Evolutionary conservation across 2,888 invertebrate genomes (phyloP), one percentile per base, ranked within the genome.

Genomic region (Lasius fuliginosus): DNA sequence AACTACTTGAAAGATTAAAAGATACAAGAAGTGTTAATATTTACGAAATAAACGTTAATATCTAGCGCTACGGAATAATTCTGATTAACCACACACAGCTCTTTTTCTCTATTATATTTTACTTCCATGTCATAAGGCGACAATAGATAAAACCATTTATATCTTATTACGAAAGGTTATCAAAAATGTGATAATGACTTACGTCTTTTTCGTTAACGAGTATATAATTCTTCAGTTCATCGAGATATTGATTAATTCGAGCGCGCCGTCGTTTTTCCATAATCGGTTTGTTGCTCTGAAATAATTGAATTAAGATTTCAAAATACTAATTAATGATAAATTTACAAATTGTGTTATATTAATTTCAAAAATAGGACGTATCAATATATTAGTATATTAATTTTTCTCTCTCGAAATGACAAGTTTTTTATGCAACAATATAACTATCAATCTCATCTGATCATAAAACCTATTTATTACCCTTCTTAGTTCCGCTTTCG

Each of bases 181-280:
- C n/a, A 53, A n/a, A 62, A 46, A 60, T 75, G 36, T 11, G 5
- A 36, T 36, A 36, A 36, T 36, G 68, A 97, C 98, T 97, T 96
- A 98, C 98, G 95, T 98, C 98, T 96, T 98, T 98, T 98, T 98
- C 95, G 97, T 97, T 11, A 94, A 98, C 98, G 94, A 98, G 95
- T 76, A 98, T 97, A 67, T 98, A 96, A 67, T 97, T 97, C 95
- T 98, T 98, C 67, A 98, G 95, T 94, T 98, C 98, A 93, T 98
- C 97, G 85, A 98, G 96, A 92, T 98, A 98, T 93, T 98, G 97
- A 95, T 98, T 98, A 94, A 98, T 98, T 93, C 98, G 96, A 79
- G 98, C 98, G 90, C 98, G 96, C 90, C 98, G 96, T 91, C 98
- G 96, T 95, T 98, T 98, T 95, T 98, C 98, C 98, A 98, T 98